A percentile compares a stretch with the other conserved stretches of the same genome.
These are phyloP conservation scores for Exocentrus adspersus DNA, from an alignment of 2,888 invertebrate species.

Conservation along the genomic window DNA sequence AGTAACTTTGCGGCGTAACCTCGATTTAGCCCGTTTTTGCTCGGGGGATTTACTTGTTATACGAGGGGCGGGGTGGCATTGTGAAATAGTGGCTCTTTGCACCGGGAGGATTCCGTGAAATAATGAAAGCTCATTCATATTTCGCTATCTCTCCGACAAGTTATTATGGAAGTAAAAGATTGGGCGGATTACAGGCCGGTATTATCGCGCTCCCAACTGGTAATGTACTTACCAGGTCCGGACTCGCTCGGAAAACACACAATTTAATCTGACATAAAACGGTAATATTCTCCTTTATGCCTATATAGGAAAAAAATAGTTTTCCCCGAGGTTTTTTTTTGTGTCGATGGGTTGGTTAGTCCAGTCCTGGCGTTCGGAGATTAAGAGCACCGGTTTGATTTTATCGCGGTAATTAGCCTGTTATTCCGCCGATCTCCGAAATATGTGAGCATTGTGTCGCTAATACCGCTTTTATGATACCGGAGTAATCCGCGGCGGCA, in stretches of 20 bases:
- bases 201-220: background rate
- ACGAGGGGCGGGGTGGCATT: background rate
- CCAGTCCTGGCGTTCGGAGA: background rate
- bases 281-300: no score
- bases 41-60: constrained; percentile 6
- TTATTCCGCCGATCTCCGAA: constrained; percentile 6
- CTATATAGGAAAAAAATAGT: no score
- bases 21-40: background rate
- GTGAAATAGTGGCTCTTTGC: background rate
- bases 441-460: constrained; percentile 3
- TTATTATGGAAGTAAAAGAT: constrained; percentile 24
- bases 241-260: no score
- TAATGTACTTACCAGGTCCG: constrained; percentile 4
- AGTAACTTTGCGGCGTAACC: background rate
- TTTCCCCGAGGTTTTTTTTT: no score
- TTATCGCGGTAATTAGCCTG: constrained; percentile 17
- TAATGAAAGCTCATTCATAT: constrained; percentile 20
- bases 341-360: no score
- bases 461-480: background rate
- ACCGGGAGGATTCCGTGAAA: constrained; percentile 13
- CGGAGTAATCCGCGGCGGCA: background rate
- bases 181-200: constrained; percentile 15
- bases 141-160: constrained; percentile 19
- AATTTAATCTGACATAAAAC: no score
- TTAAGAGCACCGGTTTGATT: constrained; percentile 19